Conservation (phyloP, 2,797 vertebrate genomes). For the Hypotaenidia okinawae region DNA sequence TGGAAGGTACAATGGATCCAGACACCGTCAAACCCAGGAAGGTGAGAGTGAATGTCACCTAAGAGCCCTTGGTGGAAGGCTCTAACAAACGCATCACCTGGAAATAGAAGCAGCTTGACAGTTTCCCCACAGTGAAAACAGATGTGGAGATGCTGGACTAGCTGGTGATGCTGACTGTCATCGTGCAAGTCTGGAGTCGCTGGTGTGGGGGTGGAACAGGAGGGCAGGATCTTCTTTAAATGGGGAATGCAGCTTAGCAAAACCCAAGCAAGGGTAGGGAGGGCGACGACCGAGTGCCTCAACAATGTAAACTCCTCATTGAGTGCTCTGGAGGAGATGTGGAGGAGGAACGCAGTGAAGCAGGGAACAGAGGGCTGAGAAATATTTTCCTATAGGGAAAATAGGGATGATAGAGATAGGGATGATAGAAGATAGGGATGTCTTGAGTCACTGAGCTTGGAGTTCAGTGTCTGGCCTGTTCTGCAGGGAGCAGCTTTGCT, state of each 20-base stretch:
- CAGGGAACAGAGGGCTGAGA: neutral
- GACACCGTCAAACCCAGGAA: constrained; percentile 79
- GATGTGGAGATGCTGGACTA: neutral
- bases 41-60: constrained; percentile 74
- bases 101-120: neutral
- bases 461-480: neutral
- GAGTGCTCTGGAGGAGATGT: accelerated
- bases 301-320: neutral
- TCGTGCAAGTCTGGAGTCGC: neutral
- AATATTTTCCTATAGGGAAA: constrained; percentile 7
- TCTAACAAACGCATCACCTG: neutral
- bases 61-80: neutral
- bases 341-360: neutral
- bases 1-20: constrained; percentile 74
- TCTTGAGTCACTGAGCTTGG: neutral
- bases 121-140: neutral
- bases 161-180: neutral
- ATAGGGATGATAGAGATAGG: neutral
- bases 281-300: neutral
- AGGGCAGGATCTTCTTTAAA: neutral
- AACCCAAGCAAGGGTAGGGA: neutral
- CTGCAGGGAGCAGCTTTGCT: neutral
- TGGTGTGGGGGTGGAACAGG: neutral
- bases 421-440: neutral
- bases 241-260: neutral